Evolutionary conservation across 23 tunicate species (phyloP).

Genomic region (Phallusia fumigata): DNA sequence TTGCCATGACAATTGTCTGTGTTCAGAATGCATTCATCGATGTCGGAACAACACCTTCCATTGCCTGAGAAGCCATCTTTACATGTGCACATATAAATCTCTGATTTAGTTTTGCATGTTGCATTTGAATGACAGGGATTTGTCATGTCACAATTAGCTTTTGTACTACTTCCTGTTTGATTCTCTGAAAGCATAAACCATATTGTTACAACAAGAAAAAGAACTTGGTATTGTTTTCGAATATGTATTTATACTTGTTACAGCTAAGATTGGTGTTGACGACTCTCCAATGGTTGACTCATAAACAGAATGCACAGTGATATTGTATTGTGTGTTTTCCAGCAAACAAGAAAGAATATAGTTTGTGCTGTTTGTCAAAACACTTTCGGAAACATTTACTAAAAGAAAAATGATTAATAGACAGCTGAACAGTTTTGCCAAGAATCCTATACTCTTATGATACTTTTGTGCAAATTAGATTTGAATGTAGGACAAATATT

Average conservation of each 20-base stretch:
- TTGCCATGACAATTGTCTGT: neutral
- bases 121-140: too few relatives aligned
- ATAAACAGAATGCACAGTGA: neutral
- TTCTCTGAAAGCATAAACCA: too few relatives aligned
- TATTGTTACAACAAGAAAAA: neutral
- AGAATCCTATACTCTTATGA: too few relatives aligned
- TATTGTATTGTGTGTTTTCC: neutral
- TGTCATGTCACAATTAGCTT: neutral
- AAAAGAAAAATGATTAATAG: neutral
- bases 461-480: too few relatives aligned
- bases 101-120: neutral
- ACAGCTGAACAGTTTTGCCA: too few relatives aligned
- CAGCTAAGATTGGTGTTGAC: neutral
- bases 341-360: neutral
- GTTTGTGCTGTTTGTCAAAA: neutral
- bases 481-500: too few relatives aligned
- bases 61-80: neutral
- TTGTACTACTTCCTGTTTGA: neutral
- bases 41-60: constrained; percentile 1
- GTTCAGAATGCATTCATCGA: too few relatives aligned
- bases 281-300: neutral
- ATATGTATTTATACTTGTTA: neutral
- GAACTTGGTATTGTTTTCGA: neutral
- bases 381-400: neutral
- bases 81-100: neutral